Base-by-base conservation (phyloP, 2,888 invertebrate species). In the Coleophora flavipennella region DNA sequence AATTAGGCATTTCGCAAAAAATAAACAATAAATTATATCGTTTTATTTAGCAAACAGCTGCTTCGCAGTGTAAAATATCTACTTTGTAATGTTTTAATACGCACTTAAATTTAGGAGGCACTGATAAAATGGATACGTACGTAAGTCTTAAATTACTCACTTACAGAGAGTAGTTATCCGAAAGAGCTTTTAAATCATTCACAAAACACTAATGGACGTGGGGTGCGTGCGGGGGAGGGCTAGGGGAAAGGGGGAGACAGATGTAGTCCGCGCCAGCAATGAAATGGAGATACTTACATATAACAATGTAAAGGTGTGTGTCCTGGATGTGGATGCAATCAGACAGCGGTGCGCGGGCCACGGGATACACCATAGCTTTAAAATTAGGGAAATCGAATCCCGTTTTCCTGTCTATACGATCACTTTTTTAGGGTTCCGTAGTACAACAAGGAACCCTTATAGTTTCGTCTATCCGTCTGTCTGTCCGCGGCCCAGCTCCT, bases 111-210 rank as follows among this genome's bases (percentile, higher is more conserved):
- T 83, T 81, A 70, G 80, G 81, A 77, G 80, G 81, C 73, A 70
- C 79, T 79, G 80, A 80, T 81, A 80, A 79, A 83, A 83, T 79
- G 76, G 77, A 81, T 80, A 83, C 40, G 40, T n/a, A n/a, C n/a
- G 72, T 75, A 77, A 79, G 81, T 74, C 80, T 81, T 81, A 80
- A 80, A 83, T 84, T 84, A 84, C 83, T 83, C 84, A 84, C 83
- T 83, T 84, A 83, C 83, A 70, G 76, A 70, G 76, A 80, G 84
- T 84, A 84, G 83, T 84, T 84, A 83, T 84, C 80, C 80, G 83
- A 83, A 84, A 84, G 83, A 83, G 83, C 83, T 84, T 84, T 84
- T 84, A 84, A 84, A 84, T 84, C 83, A 84, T 84, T 84, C 84
- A 84, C 84, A 84, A 84, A 84, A 84, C 83, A 84, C 84, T 84